phyloP scores from a whole-genome alignment of 2,113 vertebrate species.

The Monopterus albus region DNA sequence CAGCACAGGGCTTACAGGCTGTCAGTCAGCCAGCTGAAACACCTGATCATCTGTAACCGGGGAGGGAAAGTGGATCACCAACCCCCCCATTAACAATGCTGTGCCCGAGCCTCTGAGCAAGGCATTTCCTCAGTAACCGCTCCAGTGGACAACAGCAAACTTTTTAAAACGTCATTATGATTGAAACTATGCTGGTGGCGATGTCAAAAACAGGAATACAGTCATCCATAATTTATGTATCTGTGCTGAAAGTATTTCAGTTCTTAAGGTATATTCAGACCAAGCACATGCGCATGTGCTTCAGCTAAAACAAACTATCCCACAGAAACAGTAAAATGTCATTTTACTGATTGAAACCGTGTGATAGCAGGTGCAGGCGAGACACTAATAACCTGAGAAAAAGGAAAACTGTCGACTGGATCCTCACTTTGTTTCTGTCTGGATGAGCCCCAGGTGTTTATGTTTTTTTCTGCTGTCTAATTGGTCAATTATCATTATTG shows the following conservation, averaged over 20 bases:
- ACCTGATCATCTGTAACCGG: slow-evolving; percentile 3
- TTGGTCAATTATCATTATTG: slow-evolving; percentile 59
- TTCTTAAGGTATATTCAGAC: background rate
- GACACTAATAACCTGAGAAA: slow-evolving; percentile 21
- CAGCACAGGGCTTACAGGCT: slow-evolving; percentile 30
- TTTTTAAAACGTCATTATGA: too few relatives aligned
- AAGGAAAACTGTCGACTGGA: background rate
- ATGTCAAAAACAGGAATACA: background rate
- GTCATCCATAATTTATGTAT: background rate
- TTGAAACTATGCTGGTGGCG: too few relatives aligned
- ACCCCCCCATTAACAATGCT: background rate
- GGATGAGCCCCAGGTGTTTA: slow-evolving; percentile 55
- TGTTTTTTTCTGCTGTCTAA: slow-evolving; percentile 24
- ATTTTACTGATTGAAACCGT: background rate
- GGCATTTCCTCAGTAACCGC: background rate
- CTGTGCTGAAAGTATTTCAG: background rate
- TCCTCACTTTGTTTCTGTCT: background rate
- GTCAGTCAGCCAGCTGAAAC: background rate
- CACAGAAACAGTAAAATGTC: background rate
- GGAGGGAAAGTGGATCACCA: background rate
- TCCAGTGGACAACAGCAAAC: background rate
- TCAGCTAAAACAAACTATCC: too few relatives aligned
- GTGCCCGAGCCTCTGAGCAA: background rate
- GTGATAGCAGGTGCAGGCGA: background rate
- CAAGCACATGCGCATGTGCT: too few relatives aligned